Evolutionary conservation across 2,797 vertebrate genomes (phyloP).

Genomic region (Sebastes alutus): DNA sequence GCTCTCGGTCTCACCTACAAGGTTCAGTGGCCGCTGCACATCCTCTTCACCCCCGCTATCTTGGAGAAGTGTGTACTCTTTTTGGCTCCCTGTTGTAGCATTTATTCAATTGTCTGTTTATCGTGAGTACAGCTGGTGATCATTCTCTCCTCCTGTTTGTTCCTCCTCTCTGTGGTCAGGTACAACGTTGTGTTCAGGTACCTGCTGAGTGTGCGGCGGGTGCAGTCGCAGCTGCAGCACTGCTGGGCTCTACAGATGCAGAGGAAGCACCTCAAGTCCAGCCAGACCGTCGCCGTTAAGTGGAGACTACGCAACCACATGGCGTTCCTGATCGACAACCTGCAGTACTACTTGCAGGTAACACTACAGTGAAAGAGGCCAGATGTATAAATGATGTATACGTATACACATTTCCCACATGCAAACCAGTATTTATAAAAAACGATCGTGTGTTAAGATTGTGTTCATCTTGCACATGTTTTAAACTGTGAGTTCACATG

Average conservation of each 20-base stretch:
- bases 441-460: neutral
- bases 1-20: conserved; percentile 97
- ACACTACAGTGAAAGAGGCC: neutral
- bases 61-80: conserved; percentile 91
- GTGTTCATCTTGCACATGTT: neutral
- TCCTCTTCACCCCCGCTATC: conserved; percentile 97
- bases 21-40: conserved; percentile 98
- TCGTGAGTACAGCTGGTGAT: neutral
- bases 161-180: conserved; percentile 69
- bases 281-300: conserved; percentile 91
- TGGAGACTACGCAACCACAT: conserved; percentile 97
- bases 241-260: conserved; percentile 99
- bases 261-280: conserved; percentile 94
- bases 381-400: too few relatives aligned
- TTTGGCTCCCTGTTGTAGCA: accelerated
- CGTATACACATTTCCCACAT: neutral
- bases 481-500: neutral
- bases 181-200: conserved; percentile 98
- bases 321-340: conserved; percentile 97
- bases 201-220: conserved; percentile 92
- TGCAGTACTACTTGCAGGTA: conserved; percentile 98
- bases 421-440: neutral
- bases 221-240: conserved; percentile 97
- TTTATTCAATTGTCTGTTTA: neutral
- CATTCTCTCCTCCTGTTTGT: neutral